phyloP scores from a whole-genome alignment of 64 coral and sea anemone genomes.

The Montipora foliosa region DNA sequence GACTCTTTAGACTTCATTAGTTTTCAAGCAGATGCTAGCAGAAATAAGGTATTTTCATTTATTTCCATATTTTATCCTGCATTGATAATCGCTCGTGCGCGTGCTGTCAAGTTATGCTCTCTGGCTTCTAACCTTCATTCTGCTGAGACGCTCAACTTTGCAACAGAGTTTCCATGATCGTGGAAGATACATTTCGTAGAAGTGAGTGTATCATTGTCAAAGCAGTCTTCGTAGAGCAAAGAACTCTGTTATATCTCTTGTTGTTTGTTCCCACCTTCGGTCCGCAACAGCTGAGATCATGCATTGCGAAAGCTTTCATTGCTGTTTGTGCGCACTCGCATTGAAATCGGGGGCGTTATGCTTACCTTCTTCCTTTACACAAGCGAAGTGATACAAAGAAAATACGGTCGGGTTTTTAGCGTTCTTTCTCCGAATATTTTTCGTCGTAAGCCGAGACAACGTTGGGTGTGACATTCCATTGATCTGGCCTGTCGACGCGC shows the following conservation, averaged over 20 bases:
- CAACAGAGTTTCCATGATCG: not conserved
- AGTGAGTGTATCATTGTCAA: not conserved
- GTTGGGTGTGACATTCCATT: constrained; percentile 23
- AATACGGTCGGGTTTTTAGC: not conserved
- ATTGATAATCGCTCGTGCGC: not conserved
- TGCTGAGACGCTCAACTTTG: constrained; percentile 9
- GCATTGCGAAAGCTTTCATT: not conserved
- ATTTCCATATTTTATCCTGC: not conserved
- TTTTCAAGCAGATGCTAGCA: constrained; percentile 57
- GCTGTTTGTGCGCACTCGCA: not conserved
- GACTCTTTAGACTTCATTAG: constrained; percentile 48
- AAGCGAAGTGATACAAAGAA: not conserved
- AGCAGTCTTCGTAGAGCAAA: not conserved
- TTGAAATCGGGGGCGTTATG: not conserved
- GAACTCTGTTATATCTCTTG: not conserved
- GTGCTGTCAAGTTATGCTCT: not conserved
- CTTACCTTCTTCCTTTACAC: not conserved
- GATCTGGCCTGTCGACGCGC: not conserved
- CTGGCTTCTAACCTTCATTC: not conserved
- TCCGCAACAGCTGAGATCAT: constrained; percentile 1
- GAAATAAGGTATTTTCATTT: constrained; percentile 10
- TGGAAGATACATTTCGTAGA: not conserved
- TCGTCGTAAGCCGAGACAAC: not conserved
- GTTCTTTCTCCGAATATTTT: not conserved
- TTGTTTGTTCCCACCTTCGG: not conserved